Conservation (phyloP, 2,797 vertebrate species). For the Phoebastria nigripes region DNA sequence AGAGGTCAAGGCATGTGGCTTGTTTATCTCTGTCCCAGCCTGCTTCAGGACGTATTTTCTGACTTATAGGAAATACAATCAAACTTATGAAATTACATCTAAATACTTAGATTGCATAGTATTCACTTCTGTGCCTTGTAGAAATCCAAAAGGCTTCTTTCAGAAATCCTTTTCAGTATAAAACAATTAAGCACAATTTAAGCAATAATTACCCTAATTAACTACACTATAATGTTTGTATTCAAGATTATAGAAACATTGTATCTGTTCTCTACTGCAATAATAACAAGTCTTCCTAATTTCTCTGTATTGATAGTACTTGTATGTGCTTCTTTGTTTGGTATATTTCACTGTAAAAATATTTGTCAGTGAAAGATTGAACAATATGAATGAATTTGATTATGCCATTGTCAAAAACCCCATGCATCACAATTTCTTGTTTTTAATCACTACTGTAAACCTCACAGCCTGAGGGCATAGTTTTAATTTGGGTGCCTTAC, state of each 20-base stretch:
- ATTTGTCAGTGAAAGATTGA: slow-evolving; percentile 87
- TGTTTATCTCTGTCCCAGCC: slow-evolving; percentile 65
- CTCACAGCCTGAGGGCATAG: slow-evolving; percentile 87
- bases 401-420: slow-evolving; percentile 92
- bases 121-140: slow-evolving; percentile 17
- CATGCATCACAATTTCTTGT: slow-evolving; percentile 94
- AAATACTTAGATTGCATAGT: slow-evolving; percentile 22
- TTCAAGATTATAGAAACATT: slow-evolving; percentile 71
- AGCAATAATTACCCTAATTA: slow-evolving; percentile 82
- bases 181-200: slow-evolving; percentile 81
- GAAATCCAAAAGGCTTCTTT: slow-evolving; percentile 63
- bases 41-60: slow-evolving; percentile 44
- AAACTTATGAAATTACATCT: slow-evolving; percentile 67
- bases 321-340: slow-evolving; percentile 78
- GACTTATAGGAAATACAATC: slow-evolving; percentile 64
- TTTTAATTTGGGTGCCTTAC: slow-evolving; percentile 97
- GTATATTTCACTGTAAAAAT: slow-evolving; percentile 88
- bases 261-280: slow-evolving; percentile 70
- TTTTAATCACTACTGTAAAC: slow-evolving; percentile 99
- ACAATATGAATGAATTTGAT: slow-evolving; percentile 98
- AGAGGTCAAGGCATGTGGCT: slow-evolving; percentile 75
- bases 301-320: slow-evolving; percentile 78
- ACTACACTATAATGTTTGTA: slow-evolving; percentile 76
- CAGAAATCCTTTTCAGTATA: slow-evolving; percentile 71
- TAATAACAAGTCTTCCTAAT: slow-evolving; percentile 75